A percentile compares a stretch with the other conserved stretches of the same genome.
phyloP scores from a whole-genome alignment of 1,140 invertebrate genomes.

The Limonius californicus region DNA sequence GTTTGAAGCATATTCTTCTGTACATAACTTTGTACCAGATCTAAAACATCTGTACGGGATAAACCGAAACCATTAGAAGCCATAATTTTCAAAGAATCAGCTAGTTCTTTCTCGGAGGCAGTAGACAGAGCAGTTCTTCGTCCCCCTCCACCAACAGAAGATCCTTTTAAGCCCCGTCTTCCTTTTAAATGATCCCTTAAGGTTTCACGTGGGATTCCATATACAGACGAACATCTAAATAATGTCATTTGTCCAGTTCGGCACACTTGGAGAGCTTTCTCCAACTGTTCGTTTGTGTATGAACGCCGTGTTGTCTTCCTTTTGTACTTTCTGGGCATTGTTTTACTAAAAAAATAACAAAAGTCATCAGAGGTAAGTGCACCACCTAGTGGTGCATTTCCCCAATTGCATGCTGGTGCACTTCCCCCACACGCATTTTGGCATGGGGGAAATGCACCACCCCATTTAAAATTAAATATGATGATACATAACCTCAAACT shows the following conservation, averaged over 20 bases:
- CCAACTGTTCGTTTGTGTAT: background rate
- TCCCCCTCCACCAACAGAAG: background rate
- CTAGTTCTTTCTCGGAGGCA: background rate
- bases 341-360: background rate
- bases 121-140: background rate
- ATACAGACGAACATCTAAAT: background rate
- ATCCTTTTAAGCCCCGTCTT: background rate
- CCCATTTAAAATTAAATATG: too few species aligned
- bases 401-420: background rate
- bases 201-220: background rate
- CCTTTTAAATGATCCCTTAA: background rate
- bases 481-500: too few species aligned
- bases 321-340: background rate
- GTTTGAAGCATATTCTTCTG: constrained; percentile 12
- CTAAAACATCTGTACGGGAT: background rate
- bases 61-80: background rate
- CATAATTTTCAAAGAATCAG: background rate
- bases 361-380: background rate
- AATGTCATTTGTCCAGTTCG: background rate
- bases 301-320: background rate
- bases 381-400: constrained; percentile 3
- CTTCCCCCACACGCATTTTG: background rate
- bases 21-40: background rate
- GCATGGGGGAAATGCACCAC: too few species aligned
- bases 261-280: background rate